Conservation (phyloP, 2,113 vertebrate genomes). For the Pteropus alecto region DNA sequence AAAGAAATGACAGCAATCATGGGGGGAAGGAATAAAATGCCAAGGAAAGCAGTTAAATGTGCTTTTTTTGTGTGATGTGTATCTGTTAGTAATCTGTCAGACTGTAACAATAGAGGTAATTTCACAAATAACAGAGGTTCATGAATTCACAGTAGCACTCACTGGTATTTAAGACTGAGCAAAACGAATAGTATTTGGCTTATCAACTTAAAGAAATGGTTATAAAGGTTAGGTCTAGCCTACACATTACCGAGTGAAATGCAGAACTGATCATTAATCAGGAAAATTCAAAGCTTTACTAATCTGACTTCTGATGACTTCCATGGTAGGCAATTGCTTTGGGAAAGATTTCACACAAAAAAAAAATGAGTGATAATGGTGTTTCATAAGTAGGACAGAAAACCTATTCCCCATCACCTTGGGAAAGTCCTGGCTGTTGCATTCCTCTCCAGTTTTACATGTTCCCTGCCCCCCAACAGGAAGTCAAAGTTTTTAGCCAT, state of each 20-base stretch:
- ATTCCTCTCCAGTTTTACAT: neutral
- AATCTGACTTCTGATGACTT: conserved; percentile 21
- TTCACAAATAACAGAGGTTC: conserved; percentile 74
- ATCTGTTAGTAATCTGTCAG: conserved; percentile 75
- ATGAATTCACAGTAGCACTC: conserved; percentile 64
- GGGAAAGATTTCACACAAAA: conserved; percentile 9
- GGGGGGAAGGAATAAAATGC: conserved; percentile 36
- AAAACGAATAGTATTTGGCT: conserved; percentile 48
- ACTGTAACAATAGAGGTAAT: conserved; percentile 79
- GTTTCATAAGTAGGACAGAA: neutral
- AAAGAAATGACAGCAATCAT: conserved; percentile 76
- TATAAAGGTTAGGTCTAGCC: neutral
- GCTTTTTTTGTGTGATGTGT: conserved; percentile 72
- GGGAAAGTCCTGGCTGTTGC: neutral
- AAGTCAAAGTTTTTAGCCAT: neutral
- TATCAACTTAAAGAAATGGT: conserved; percentile 47
- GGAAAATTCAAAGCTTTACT: conserved; percentile 16
- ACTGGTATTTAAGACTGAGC: conserved; percentile 64
- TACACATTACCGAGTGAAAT: conserved; percentile 21
- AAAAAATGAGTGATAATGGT: neutral
- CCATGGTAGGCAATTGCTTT: neutral
- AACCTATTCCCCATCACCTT: neutral
- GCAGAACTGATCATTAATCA: conserved; percentile 15
- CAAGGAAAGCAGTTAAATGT: conserved; percentile 69
- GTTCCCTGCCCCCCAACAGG: neutral